Conservation (phyloP, 1,140 invertebrate species). For the Heterodera carotae region DNA sequence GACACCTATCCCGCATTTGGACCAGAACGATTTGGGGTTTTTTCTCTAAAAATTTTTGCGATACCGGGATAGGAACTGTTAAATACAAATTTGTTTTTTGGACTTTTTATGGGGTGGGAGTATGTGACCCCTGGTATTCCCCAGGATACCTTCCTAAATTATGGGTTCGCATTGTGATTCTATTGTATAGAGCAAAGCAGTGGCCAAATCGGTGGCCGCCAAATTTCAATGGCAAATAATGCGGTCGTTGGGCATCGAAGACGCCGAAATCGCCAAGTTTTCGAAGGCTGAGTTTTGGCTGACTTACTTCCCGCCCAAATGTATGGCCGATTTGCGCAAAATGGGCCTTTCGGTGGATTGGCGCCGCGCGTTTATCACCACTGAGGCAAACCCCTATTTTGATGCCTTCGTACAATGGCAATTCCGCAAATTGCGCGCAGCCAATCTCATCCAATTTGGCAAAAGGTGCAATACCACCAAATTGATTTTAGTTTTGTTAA, state of each 20-base stretch:
- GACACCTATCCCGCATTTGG: too few species aligned
- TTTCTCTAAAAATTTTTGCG: too few species aligned
- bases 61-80: too few species aligned
- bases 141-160: too few species aligned
- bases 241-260: constrained; percentile 82
- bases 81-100: too few species aligned
- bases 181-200: constrained; percentile 74
- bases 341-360: constrained; percentile 93
- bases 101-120: too few species aligned
- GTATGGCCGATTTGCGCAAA: constrained; percentile 80
- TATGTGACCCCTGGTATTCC: too few species aligned
- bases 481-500: too few species aligned
- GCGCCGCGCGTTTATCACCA: constrained; percentile 94
- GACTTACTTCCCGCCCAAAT: constrained; percentile 89
- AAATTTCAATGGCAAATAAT: constrained; percentile 99
- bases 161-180: not conserved
- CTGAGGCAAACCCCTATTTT: constrained; percentile 94
- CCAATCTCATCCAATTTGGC: constrained; percentile 90
- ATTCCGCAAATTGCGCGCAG: constrained; percentile 82
- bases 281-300: constrained; percentile 88
- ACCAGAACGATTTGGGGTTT: too few species aligned
- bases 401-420: constrained; percentile 98
- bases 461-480: constrained; percentile 75
- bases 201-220: constrained; percentile 81
- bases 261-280: constrained; percentile 91